Conservation (phyloP, 2,797 vertebrate species). For the Alfaro cultratus region DNA sequence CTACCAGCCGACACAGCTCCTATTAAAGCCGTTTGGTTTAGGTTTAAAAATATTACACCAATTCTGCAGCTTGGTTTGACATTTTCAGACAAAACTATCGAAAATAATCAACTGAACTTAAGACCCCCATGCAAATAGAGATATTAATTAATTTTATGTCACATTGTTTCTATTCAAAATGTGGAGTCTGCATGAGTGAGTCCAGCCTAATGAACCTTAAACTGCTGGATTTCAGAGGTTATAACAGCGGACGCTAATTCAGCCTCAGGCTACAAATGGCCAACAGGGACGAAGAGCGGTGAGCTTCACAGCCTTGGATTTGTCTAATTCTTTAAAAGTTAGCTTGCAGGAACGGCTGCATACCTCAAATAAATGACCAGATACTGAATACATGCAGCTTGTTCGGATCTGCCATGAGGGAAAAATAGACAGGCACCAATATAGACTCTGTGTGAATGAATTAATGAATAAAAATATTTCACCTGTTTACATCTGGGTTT, state of each 20-base stretch:
- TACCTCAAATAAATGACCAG: neutral
- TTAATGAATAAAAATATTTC: neutral
- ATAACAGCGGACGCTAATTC: neutral
- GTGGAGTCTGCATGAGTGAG: neutral
- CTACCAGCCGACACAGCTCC: slow-evolving; percentile 12
- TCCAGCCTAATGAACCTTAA: neutral
- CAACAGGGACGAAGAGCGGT: neutral
- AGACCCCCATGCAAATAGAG: neutral
- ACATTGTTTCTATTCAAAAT: neutral
- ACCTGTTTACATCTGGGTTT: neutral
- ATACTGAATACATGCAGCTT: neutral
- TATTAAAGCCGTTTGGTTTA: slow-evolving; percentile 5
- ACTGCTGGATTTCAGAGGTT: slow-evolving; percentile 1
- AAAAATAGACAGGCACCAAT: neutral
- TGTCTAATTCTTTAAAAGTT: neutral
- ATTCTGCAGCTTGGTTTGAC: neutral
- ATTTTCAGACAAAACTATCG: neutral
- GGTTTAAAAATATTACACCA: neutral
- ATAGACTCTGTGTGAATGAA: neutral
- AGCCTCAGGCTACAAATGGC: neutral
- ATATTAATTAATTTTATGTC: neutral
- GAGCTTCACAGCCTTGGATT: neutral
- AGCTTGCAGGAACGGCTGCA: neutral
- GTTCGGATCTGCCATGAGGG: neutral
- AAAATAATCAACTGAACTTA: neutral